Percentiles rank a stretch among this genome's conserved stretches.
phyloP scores from a whole-genome alignment of 2,888 invertebrate genomes.

The Erebia epiphron region DNA sequence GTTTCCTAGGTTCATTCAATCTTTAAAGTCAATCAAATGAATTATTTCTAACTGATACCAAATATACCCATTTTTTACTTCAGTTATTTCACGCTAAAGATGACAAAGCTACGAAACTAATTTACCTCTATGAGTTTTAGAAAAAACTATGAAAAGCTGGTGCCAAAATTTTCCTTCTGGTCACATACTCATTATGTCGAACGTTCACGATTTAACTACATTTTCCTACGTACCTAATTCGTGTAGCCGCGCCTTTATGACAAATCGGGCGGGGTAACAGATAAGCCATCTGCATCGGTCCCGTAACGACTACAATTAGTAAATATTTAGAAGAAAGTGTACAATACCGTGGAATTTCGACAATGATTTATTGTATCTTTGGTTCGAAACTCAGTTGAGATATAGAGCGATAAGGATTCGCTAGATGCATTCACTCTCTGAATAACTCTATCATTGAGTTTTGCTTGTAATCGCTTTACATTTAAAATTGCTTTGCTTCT shows the following conservation, averaged over 20 bases:
- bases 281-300: constrained; percentile 44
- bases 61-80: no score
- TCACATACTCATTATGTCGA: no score
- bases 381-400: constrained; percentile 36
- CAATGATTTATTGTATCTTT: constrained; percentile 49
- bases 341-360: constrained; percentile 46
- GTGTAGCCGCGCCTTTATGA: constrained; percentile 26
- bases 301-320: constrained; percentile 51
- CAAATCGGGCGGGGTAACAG: constrained; percentile 33
- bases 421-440: constrained; percentile 35
- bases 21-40: no score
- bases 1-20: no score
- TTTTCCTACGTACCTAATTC: background rate
- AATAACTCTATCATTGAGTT: background rate
- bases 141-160: no score
- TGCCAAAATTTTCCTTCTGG: no score
- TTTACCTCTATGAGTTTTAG: no score
- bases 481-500: no score
- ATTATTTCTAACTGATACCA: no score
- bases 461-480: background rate
- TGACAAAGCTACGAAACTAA: no score
- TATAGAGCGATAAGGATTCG: constrained; percentile 40
- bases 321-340: constrained; percentile 58
- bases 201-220: background rate
- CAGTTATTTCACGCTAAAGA: no score